Evolutionary conservation across 2,113 vertebrate genomes (phyloP), one percentile per base, ranked within the genome.

Genomic region (Acrocephalus arundinaceus): DNA sequence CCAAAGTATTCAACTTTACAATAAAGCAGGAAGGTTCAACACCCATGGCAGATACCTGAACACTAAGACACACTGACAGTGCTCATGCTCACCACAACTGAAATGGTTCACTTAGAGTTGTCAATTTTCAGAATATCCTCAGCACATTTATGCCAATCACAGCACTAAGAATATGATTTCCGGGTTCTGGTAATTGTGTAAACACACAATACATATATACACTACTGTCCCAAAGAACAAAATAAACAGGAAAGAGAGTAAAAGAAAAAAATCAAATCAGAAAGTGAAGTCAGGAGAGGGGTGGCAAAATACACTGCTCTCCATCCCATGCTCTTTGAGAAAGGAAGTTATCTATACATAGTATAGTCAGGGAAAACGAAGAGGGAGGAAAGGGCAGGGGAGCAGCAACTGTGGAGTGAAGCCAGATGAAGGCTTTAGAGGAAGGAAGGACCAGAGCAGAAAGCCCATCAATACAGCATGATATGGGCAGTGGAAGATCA

Each of bases 1-100:
- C 85, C 83, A 43, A 94, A 83, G 83, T 74, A 88, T 94, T 92
- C 67, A 87, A 52, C 87, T 85, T 80, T 7, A 61, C 43, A 55
- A 59, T 31, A 63, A 58, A 86, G 62, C 16, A 1, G 57, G 73
- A 86, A 71, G 55, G 82, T 85, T 90, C 68, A 65, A 72, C 77
- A 85, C 27, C 61, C 46, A 9, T 3, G 0, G 48, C 73, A 81
- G 61, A 72, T 92, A 72, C 57, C 57, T 30, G 76, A 57, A 59
- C 24, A 31, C 37, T 45, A 66, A 67, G 49, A 67, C 65, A 45
- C 61, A 37, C 2, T 90, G 57, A 31, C 2, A 2, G n/a, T 22
- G 45, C 39, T 23, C 30, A 7, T 24, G 24, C 63, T 55, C 59
- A 55, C 21, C 49, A 28, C 35, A 33, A 11, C 11, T 51, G 66